These are phyloP conservation scores for Peromyscus aztecus DNA, from an alignment of 2,797 vertebrate genomes.

Conservation along the genomic window DNA sequence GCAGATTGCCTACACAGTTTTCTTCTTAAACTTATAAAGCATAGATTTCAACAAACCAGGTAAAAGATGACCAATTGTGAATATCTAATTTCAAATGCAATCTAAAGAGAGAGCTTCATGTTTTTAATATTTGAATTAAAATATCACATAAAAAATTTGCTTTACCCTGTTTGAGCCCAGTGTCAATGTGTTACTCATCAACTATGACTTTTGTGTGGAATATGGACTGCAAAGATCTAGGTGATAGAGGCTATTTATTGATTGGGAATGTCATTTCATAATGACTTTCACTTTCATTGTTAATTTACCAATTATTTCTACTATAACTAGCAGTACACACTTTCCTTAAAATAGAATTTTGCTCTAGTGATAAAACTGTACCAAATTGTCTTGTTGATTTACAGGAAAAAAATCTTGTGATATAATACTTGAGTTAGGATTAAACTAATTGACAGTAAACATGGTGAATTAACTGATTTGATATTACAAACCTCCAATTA, in stretches of 20 bases:
- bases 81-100: background rate
- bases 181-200: background rate
- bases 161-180: background rate
- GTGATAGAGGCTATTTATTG: background rate
- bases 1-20: background rate
- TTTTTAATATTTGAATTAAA: background rate
- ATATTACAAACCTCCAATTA: background rate
- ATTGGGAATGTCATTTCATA: background rate
- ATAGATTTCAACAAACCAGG: background rate
- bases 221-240: accelerated
- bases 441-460: background rate
- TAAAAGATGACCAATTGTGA: background rate
- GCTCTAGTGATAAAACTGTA: background rate
- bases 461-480: background rate
- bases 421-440: background rate
- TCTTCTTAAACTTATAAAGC: background rate
- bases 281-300: background rate
- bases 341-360: background rate
- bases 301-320: background rate
- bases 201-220: background rate
- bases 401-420: background rate
- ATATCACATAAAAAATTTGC: background rate
- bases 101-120: background rate
- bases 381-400: background rate
- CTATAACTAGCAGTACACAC: background rate